Evolutionary conservation across 2,113 vertebrate species (phyloP), one percentile per base, ranked within the genome.

Genomic region (Pseudorhombus dupliciocellatus): DNA sequence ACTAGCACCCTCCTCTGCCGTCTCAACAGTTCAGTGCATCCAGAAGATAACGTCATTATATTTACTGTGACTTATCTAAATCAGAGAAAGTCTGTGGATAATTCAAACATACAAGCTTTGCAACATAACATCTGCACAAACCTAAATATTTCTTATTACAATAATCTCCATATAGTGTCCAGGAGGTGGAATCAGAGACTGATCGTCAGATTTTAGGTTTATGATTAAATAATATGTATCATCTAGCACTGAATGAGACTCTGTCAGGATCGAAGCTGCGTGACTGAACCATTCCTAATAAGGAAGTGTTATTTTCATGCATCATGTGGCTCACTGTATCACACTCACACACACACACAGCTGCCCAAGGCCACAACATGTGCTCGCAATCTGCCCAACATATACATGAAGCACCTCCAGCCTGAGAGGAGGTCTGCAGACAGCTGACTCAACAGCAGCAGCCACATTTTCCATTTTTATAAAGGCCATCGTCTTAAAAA

Each of bases 381-480:
- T 69, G 62, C 8, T 40, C 53, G 51, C 44, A 76, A 30, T 24
- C 55, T 79, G 31, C 24, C 18, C 5, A 25, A 48, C 26, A 24
- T 21, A 58, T 31, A 44, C 44, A 69, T 58, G 26, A 42, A 21
- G 31, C 5, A 55, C 25, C 66, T 58, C 7, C 52, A 57, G 30
- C 25, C 26, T 37, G 40, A 66, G n/a, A 4, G 52, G 56, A 63
- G 52, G 37, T 50, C 57, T 54, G 46, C 62, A 50, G 34, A 48
- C 57, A 54, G 44, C 62, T 54, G 75, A 21, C 31, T 40, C 62
- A 75, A 66, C 51, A 31, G 59, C 2, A 46, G 59, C 34, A 30
- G 48, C 64, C 18, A 30, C 67, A 44, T 26, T 15, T 24, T 28
- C 20, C 21, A 52, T 52, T 7, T 52, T 52, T 52, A 20, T 11